Evolutionary conservation across 2,888 invertebrate genomes (phyloP), one percentile per base, ranked within the genome.

Genomic region (Saturnia japonica): DNA sequence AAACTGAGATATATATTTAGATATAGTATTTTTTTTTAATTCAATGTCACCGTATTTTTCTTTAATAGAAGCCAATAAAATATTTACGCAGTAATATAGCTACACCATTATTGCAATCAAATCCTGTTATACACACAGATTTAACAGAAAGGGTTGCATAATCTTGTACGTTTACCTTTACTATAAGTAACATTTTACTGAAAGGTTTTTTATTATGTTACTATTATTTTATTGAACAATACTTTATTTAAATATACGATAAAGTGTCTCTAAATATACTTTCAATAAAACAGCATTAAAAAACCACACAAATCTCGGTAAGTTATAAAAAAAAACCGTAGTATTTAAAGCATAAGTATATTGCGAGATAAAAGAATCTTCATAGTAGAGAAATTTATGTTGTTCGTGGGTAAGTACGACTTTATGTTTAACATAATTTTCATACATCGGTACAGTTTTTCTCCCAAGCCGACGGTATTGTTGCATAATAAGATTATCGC

Each of bases 351-450:
- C 19, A 19, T 67, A 42, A 67, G 28, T 57, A 54, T 47, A 68
- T 45, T 25, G 34, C 45, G 45, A 42, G 47, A 80, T 75, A 68
- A 70, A 70, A 60, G 60, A 68, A 62, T 34, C 70, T 68, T 70
- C n/a, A 71, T 74, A 74, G 54, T 74, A 69, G n/a, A 67, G 66
- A 70, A 73, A 75, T 75, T 73, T 79, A 81, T 72, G 74, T 68
- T 73, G 34, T 69, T 67, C 22, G 70, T 76, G 71, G 69, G 67
- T 71, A 74, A 70, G 47, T 68, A 54, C 45, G 74, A 76, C 75
- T 82, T 78, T 77, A 80, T 79, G 76, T 76, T 80, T 78, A 77
- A 75, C 80, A 82, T 81, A 78, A 80, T 82, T 78, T 77, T 71
- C 60, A 72, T 71, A 74, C 74, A 72, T 40, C 70, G n/a, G 74